Percentiles rank a stretch among this genome's conserved stretches.
Conservation (phyloP, 2,888 invertebrate species). For the Drosophila fungiperda region DNA sequence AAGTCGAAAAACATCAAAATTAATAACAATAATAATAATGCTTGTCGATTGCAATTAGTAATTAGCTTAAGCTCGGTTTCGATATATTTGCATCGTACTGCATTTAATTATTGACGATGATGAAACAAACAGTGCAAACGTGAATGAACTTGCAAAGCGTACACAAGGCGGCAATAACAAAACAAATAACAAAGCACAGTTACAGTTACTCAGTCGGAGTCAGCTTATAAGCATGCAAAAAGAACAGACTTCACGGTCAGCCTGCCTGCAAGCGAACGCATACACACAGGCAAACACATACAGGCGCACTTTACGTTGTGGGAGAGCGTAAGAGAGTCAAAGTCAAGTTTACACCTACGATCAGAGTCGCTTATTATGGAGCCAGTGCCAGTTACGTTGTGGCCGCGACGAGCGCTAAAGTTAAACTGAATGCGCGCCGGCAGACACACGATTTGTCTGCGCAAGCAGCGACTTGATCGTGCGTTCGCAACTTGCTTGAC, state of each 20-base stretch:
- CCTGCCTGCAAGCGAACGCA: slow-evolving; percentile 29
- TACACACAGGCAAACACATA: slow-evolving; percentile 2
- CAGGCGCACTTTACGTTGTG: slow-evolving; percentile 32
- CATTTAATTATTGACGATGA: slow-evolving; percentile 62
- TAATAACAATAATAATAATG: slow-evolving; percentile 23
- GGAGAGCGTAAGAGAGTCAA: slow-evolving; percentile 55
- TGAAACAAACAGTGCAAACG: slow-evolving; percentile 60
- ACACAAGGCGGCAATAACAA: slow-evolving; percentile 38
- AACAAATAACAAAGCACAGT: slow-evolving; percentile 44
- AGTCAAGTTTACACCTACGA: slow-evolving; percentile 58
- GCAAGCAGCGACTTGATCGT: slow-evolving; percentile 43
- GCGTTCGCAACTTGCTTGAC: slow-evolving; percentile 45
- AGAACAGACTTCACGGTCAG: slow-evolving; percentile 67
- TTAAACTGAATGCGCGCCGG: slow-evolving; percentile 64
- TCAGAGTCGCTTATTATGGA: slow-evolving; percentile 1
- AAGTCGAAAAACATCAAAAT: slow-evolving; percentile 50
- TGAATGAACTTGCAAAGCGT: slow-evolving; percentile 71
- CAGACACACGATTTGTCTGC: slow-evolving; percentile 53
- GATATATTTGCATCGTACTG: slow-evolving; percentile 63
- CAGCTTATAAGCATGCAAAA: slow-evolving; percentile 54
- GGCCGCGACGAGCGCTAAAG: slow-evolving; percentile 62
- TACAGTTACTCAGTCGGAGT: slow-evolving; percentile 34
- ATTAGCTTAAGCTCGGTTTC: slow-evolving; percentile 69
- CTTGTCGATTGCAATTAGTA: slow-evolving; percentile 60
- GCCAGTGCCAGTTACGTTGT: slow-evolving; percentile 53